These are phyloP conservation scores for Alfaro cultratus DNA, from an alignment of 2,797 vertebrate genomes.

Conservation along the genomic window DNA sequence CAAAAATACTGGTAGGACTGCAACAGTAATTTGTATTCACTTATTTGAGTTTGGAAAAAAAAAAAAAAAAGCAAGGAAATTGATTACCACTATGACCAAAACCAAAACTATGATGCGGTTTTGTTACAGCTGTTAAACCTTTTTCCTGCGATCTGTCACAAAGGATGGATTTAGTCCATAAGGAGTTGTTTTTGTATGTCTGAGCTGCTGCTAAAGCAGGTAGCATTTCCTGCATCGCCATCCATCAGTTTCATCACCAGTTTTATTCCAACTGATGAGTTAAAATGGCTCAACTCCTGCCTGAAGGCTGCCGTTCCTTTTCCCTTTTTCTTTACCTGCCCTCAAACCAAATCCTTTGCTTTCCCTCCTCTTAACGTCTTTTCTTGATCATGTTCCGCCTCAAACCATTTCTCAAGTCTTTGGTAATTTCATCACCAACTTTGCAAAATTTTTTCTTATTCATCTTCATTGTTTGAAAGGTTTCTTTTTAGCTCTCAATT, in stretches of 20 bases:
- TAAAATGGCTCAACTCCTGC: slow-evolving; percentile 57
- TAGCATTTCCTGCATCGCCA: slow-evolving; percentile 35
- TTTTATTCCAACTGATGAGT: slow-evolving; percentile 53
- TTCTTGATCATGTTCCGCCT: not conserved
- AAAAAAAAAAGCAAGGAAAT: not conserved
- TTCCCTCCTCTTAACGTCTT: not conserved
- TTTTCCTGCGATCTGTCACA: not conserved
- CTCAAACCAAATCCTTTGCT: not conserved
- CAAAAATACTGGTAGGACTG: not conserved
- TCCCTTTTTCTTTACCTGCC: not conserved
- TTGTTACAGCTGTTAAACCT: not conserved
- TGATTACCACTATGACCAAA: not conserved
- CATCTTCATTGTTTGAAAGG: not conserved
- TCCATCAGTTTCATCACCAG: slow-evolving; percentile 59
- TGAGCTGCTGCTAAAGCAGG: slow-evolving; percentile 25
- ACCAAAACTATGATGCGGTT: not conserved
- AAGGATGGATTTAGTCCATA: not conserved
- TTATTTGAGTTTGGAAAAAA: not conserved
- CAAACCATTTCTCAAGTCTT: not conserved
- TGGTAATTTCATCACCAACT: slow-evolving; percentile 13
- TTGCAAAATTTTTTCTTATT: not conserved
- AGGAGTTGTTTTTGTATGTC: not conserved
- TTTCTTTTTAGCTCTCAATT: not conserved
- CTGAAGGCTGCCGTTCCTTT: slow-evolving; percentile 21
- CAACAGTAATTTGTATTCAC: not conserved